These are phyloP conservation scores for Hylaeus anthracinus DNA, from an alignment of 1,140 invertebrate species.

Conservation along the genomic window DNA sequence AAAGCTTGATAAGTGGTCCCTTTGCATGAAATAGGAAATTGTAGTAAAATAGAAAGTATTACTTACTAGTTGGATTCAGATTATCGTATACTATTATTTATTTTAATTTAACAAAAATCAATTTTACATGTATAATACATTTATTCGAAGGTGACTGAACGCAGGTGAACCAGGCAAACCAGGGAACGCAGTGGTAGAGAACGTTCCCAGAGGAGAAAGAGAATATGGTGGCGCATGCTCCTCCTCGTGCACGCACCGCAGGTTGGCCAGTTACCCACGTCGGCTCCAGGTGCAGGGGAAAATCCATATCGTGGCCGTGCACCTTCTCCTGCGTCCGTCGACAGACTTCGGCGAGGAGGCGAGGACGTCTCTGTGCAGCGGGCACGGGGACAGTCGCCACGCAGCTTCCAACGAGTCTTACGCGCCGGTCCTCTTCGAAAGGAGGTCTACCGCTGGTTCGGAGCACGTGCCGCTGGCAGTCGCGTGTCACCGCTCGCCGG, in stretches of 20 bases:
- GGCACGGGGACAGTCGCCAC: constrained; percentile 2
- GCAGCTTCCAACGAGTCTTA: constrained; percentile 13
- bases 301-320: constrained; percentile 47
- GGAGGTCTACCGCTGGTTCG: not conserved
- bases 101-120: no score
- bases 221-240: constrained; percentile 57
- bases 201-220: constrained; percentile 5
- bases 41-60: no score
- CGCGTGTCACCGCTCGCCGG: constrained; percentile 43
- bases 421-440: constrained; percentile 1
- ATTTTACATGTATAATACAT: no score
- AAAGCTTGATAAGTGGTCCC: no score
- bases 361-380: not conserved
- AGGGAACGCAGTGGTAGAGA: not conserved
- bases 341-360: not conserved
- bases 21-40: no score
- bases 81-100: no score
- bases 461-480: constrained; percentile 54
- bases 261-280: constrained; percentile 29
- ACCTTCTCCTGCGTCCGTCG: constrained; percentile 15
- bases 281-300: constrained; percentile 37
- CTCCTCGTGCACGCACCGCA: constrained; percentile 32
- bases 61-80: no score
- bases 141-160: no score
- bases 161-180: not conserved